Conservation (phyloP, 2,888 invertebrate genomes). For the Cephus pygmeus region DNA sequence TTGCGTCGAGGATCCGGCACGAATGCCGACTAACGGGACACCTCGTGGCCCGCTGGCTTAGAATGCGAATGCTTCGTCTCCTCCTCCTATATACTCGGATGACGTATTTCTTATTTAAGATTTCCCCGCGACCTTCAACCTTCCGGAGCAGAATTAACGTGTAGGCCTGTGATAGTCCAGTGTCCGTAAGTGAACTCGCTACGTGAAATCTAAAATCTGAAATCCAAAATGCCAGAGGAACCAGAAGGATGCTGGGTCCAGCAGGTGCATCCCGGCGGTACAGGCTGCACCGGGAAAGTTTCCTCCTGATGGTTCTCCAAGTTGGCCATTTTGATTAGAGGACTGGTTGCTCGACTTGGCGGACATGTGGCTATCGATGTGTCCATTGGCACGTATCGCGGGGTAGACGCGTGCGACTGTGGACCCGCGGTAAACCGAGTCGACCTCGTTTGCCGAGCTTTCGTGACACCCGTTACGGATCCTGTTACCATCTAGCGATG, state of each 20-base stretch:
- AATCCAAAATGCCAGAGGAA: background rate
- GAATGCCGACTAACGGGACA: conserved; percentile 49
- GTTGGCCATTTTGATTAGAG: background rate
- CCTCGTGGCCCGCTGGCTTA: conserved; percentile 57
- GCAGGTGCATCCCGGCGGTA: background rate
- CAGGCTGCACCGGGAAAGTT: background rate
- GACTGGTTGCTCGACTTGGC: background rate
- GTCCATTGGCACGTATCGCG: background rate
- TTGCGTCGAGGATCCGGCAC: background rate
- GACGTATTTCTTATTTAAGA: background rate
- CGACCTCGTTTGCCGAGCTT: background rate
- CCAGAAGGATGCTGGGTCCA: background rate
- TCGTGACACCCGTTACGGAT: conserved; percentile 38
- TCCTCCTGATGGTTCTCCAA: background rate
- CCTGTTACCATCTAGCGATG: conserved; percentile 33
- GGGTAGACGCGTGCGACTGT: background rate
- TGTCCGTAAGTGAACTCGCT: too few species aligned
- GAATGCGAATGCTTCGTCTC: conserved; percentile 30
- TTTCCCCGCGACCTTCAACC: background rate
- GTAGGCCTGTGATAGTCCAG: background rate
- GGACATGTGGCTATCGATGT: background rate
- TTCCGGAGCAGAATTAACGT: background rate
- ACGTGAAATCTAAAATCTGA: background rate
- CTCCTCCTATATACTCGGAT: background rate
- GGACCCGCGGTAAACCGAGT: background rate